Evolutionary conservation across 2,888 invertebrate species (phyloP), one percentile per base, ranked within the genome.

Genomic region (Drosophila villosipedis): DNA sequence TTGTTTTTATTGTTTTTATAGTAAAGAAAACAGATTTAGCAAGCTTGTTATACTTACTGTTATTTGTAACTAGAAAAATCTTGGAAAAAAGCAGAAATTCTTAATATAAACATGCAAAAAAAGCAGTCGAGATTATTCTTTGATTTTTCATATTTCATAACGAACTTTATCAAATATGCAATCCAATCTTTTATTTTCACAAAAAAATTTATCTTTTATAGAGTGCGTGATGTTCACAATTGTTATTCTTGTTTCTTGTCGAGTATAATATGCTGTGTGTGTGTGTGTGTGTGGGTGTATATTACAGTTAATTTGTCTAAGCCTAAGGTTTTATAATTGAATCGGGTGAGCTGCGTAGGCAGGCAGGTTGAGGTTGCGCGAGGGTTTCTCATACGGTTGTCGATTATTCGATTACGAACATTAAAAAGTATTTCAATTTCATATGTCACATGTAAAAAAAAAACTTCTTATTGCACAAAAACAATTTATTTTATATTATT

Each of bases 231-330:
- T 65, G 61, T 77, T 69, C 52, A 79, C 68, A 68, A 69, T 74
- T 60, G 37, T 78, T 65, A 52, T 55, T 67, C 28, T 71, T 67
- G 30, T 35, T 54, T 52, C 28, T 41, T 41, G 53, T 70, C 49
- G 54, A 39, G 41, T 64, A 49, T 19, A 28, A 12, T 60, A 35
- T 73, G n/a, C 54, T 50, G 41, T 57, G 49, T 47, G 39, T 59
- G 52, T 53, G 25, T 35, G 37, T 53, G 33, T 49, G 28, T 68
- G 19, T 43, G 37, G 53, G 25, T 61, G 25, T 90, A 85, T 88
- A 68, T 88, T 85, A 90, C 85, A 90, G 70, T 76, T 85, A 74
- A 90, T 80, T 90, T 25, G 66, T 72, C 90, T 85, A 88, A 77
- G 53, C 86, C 86, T 90, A 85, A 59, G 54, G 41, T 54, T 67